Base-by-base conservation (phyloP, 2,797 vertebrate genomes). In the Lophius americanus region DNA sequence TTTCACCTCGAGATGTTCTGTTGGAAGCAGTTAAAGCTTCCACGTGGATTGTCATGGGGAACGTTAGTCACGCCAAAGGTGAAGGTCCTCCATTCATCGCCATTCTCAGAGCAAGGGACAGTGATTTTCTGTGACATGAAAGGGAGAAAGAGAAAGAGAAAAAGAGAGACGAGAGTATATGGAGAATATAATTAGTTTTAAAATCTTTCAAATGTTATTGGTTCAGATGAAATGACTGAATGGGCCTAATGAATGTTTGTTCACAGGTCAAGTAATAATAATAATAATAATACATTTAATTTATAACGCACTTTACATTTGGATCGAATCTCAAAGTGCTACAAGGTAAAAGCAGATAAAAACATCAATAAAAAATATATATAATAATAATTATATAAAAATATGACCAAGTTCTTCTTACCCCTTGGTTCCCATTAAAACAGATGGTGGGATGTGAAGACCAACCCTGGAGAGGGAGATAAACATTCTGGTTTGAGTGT, bases 1-100 rank as follows among this genome's bases (percentile, higher is more conserved):
- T 43, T 43, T 86, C 89, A 98, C 96, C 96, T 90, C 14, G 87
- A 86, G 0, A 87, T 83, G 49, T 93, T 95, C 68, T 98, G 96
- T 68, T 95, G 94, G 82, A 98, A 88, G 33, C 96, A 97, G 88
- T 98, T 95, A 5, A 97, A 97, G 78, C 96, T 97, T 10, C 96
- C 96, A 10, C 97, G 91, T 0, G 96, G 96, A 78, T 93, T 95
- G 78, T 97, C 94, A 0, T 94, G 89, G 79, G 95, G 95, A 0
- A 96, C 94, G 2, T 95, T 94, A 37, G 95, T 94, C 66, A 98
- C 92, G 23, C 95, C 94, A 48, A 98, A 97, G 0, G 94, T 94
- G 90, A 97, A 98, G 0, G 88, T 90, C 58, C 93, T 81, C 3
- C 90, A 60, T 23, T 95, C 94, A 0, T 89, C 56, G 0, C 88